These are phyloP conservation scores for Oscheius onirici DNA, from an alignment of 2,888 invertebrate species.

Conservation along the genomic window DNA sequence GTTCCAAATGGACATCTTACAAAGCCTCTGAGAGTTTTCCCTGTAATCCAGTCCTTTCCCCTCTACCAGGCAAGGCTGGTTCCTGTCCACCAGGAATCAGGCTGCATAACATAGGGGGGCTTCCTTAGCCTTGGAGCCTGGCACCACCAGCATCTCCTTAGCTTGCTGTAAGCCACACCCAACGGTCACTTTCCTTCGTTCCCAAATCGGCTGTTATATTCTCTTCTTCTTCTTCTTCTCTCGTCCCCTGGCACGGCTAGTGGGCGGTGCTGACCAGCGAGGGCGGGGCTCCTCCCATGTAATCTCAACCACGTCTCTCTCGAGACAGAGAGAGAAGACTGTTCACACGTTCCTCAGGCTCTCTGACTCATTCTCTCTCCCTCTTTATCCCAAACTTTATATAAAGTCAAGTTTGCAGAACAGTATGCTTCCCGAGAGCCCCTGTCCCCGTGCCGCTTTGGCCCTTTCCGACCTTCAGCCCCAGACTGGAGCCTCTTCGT, in stretches of 20 bases:
- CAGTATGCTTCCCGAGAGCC: slow-evolving; percentile 68
- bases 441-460: slow-evolving; percentile 70
- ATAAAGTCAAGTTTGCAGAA: too few relatives aligned
- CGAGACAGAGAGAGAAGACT: not conserved
- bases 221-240: slow-evolving; percentile 20
- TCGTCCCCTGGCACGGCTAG: slow-evolving; percentile 37
- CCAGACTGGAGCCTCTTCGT: slow-evolving; percentile 59
- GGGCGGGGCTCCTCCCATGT: slow-evolving; percentile 25
- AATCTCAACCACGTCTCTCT: slow-evolving; percentile 16
- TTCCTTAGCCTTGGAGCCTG: too few relatives aligned
- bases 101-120: too few relatives aligned
- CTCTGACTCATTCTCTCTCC: not conserved
- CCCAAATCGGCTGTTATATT: not conserved
- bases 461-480: slow-evolving; percentile 70
- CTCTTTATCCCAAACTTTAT: not conserved
- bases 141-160: not conserved
- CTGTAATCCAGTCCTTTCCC: too few relatives aligned
- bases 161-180: not conserved
- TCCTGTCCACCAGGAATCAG: too few relatives aligned
- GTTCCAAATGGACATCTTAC: too few relatives aligned
- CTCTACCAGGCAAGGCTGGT: too few relatives aligned
- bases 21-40: too few relatives aligned
- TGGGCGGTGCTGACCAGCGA: slow-evolving; percentile 27
- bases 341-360: not conserved
- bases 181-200: not conserved